A percentile compares a stretch with the other conserved stretches of the same genome.
Conservation (phyloP, 2,888 invertebrate genomes). For the Tolmerus cingulatus region DNA sequence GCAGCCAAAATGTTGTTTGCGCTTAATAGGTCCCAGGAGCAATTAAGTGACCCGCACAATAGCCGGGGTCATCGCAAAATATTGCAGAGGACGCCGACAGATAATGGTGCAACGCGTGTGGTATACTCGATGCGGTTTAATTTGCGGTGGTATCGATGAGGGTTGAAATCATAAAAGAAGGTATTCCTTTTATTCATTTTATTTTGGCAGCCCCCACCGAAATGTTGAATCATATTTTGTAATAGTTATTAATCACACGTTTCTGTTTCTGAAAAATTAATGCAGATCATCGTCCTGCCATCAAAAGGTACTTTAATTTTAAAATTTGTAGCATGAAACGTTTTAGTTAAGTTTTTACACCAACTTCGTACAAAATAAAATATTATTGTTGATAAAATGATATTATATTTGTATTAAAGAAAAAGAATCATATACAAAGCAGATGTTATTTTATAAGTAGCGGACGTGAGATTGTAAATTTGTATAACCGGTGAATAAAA, state of each 20-base stretch:
- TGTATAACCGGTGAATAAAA: no score
- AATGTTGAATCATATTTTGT: neutral
- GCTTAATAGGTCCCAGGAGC: neutral
- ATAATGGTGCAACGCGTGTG: neutral
- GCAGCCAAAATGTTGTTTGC: neutral
- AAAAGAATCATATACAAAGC: no score
- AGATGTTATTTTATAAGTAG: no score
- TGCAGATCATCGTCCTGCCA: neutral
- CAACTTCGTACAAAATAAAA: no score
- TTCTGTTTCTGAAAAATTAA: neutral
- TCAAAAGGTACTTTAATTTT: neutral
- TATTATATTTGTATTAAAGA: no score
- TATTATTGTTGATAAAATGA: no score
- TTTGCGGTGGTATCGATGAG: neutral
- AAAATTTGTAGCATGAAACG: no score
- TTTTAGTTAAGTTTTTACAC: no score
- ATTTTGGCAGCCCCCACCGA: neutral
- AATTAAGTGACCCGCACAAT: neutral
- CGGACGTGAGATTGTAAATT: no score
- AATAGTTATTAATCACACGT: neutral
- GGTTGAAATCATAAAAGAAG: neutral
- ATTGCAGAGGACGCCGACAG: neutral
- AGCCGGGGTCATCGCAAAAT: neutral
- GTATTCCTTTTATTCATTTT: neutral
- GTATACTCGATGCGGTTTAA: neutral